Evolutionary conservation across 2,797 vertebrate genomes (phyloP), one percentile per base, ranked within the genome.

Genomic region (Leptoclinus maculatus): DNA sequence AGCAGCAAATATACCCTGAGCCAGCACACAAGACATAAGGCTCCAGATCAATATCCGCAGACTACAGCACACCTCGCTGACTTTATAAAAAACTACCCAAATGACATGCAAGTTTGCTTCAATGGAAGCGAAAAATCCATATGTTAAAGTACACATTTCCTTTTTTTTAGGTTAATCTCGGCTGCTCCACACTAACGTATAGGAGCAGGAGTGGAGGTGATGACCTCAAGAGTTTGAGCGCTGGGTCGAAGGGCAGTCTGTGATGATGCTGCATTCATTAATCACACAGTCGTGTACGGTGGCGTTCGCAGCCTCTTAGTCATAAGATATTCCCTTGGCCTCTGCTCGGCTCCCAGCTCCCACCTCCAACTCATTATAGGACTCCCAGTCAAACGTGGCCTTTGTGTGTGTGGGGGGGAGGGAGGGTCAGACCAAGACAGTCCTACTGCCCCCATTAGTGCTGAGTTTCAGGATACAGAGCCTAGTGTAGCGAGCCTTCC

Each of bases 1-100:
- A 89, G 91, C 91, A 91, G 88, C 87, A 89, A 92, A 94, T 94
- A 93, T 91, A 91, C 83, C 91, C 90, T 87, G 90, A 93, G 89
- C 88, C 88, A 91, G 90, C 90, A 79, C 86, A 84, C 73, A 60
- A 88, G 83, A 85, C 87, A 87, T 74, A 65, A 77, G 87, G 79
- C 81, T 87, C 76, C 68, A 32, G 82, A 92, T 94, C 91, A 73
- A 92, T 92, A 90, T 74, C 77, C 25, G 34, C 78, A 76, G 80
- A 87, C 86, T 58, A 63, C 70, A 84, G 80, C 83, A 79, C 80
- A 87, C 83, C 85, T 84, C 80, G 21, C 51, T 32, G 74, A 63
- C 72, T 83, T 80, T 64, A 82, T 71, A 68, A 87, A 60, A 82
- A 88, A 67, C 25, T 36, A 71, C 62, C 68, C 56, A 83, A 68